These are phyloP conservation scores for Colletes collaris DNA, from an alignment of 2,888 invertebrate species.

Conservation along the genomic window DNA sequence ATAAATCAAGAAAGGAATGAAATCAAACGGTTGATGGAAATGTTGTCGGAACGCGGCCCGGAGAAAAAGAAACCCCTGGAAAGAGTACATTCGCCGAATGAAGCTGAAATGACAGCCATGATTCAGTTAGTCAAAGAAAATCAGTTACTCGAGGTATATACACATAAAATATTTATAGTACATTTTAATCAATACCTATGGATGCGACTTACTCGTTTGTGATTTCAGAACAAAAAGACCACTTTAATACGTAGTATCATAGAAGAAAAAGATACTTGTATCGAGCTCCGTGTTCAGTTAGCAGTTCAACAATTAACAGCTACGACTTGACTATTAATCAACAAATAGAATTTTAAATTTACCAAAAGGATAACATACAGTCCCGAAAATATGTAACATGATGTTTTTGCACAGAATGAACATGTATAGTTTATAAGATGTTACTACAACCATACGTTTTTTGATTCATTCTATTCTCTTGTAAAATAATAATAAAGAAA, in stretches of 20 bases:
- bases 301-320: slow-evolving; percentile 84
- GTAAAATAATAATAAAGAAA: slow-evolving; percentile 55
- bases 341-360: slow-evolving; percentile 41
- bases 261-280: slow-evolving; percentile 89
- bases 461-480: slow-evolving; percentile 55
- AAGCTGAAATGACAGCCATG: slow-evolving; percentile 83
- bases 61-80: slow-evolving; percentile 72
- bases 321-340: slow-evolving; percentile 61
- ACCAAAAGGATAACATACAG: slow-evolving; percentile 31
- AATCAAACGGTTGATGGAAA: slow-evolving; percentile 85
- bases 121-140: slow-evolving; percentile 86
- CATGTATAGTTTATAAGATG: slow-evolving; percentile 71
- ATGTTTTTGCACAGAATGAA: slow-evolving; percentile 68
- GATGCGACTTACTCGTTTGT: neutral
- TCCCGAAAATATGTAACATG: slow-evolving; percentile 54
- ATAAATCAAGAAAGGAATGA: slow-evolving; percentile 90
- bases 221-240: slow-evolving; percentile 85
- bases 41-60: slow-evolving; percentile 72
- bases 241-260: slow-evolving; percentile 88
- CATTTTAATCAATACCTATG: slow-evolving; percentile 1
- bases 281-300: slow-evolving; percentile 88
- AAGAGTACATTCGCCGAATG: slow-evolving; percentile 82
- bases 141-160: slow-evolving; percentile 85
- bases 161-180: neutral
- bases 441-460: slow-evolving; percentile 59